Percentiles rank a stretch among this genome's conserved stretches.
Evolutionary conservation across 2,113 vertebrate genomes (phyloP).

Genomic region (Chamaea fasciata): DNA sequence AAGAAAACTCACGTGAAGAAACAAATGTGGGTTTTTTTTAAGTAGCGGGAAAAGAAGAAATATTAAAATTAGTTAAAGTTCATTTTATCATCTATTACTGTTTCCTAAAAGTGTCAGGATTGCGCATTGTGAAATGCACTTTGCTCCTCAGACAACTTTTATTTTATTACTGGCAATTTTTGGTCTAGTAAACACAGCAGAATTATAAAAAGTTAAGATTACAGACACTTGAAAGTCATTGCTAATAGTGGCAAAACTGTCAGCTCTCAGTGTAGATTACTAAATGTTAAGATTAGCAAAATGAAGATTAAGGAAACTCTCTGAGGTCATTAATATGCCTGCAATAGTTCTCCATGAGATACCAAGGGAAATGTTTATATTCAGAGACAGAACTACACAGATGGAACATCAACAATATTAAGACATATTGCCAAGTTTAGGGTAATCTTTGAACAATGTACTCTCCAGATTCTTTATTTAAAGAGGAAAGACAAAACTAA

Average conservation of each 20-base stretch:
- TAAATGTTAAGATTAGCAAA: background rate
- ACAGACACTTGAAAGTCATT: background rate
- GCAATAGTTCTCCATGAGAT: constrained; percentile 1
- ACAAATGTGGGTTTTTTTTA: background rate
- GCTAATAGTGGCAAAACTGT: background rate
- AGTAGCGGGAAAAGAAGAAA: background rate
- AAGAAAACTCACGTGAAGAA: background rate
- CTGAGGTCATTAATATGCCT: background rate
- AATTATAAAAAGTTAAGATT: background rate
- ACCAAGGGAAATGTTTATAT: background rate
- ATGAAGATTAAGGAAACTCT: background rate
- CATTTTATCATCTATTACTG: background rate
- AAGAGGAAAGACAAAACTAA: background rate
- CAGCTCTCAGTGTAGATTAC: background rate
- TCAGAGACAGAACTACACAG: background rate
- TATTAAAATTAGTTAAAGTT: background rate
- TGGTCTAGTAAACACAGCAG: background rate
- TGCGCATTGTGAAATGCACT: background rate
- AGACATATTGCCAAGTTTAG: background rate
- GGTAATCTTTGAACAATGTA: background rate
- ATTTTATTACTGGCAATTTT: background rate
- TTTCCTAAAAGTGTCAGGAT: background rate
- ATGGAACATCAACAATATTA: background rate
- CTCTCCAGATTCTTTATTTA: background rate
- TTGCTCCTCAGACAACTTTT: background rate